phyloP scores from a whole-genome alignment of 2,797 vertebrate species.

The Alfaro cultratus region DNA sequence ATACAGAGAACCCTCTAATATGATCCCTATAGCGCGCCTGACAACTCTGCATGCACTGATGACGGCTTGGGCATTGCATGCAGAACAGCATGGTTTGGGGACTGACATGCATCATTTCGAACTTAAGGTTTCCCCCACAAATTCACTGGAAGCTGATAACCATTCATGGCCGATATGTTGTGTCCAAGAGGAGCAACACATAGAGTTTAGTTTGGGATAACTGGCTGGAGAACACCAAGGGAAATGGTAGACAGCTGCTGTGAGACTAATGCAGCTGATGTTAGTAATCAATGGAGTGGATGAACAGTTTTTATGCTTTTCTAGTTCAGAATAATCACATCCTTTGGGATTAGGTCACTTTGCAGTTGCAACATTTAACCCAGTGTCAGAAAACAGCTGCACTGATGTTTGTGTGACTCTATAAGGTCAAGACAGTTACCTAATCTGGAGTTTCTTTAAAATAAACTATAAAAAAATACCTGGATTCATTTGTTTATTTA shows the following conservation, averaged over 20 bases:
- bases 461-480: not conserved
- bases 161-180: conserved; percentile 26
- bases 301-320: conserved; percentile 9
- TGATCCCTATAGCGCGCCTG: conserved; percentile 55
- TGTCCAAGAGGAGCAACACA: conserved; percentile 12
- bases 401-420: not conserved
- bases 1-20: conserved; percentile 35
- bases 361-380: not conserved
- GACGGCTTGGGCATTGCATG: conserved; percentile 76
- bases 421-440: not conserved
- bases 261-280: not conserved
- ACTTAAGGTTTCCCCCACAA: conserved; percentile 24
- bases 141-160: conserved; percentile 28
- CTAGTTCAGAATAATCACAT: conserved; percentile 7
- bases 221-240: not conserved
- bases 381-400: not conserved
- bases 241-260: conserved; percentile 1
- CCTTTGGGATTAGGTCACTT: not conserved
- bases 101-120: conserved; percentile 67
- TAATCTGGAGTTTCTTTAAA: not conserved
- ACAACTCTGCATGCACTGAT: conserved; percentile 77
- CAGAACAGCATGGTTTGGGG: conserved; percentile 74
- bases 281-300: not conserved
- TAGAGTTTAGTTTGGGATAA: conserved; percentile 12
- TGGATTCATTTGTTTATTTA: not conserved